A percentile compares a stretch with the other conserved stretches of the same genome.
Evolutionary conservation across 2,888 invertebrate genomes (phyloP).

Genomic region (Epinotia nisella): DNA sequence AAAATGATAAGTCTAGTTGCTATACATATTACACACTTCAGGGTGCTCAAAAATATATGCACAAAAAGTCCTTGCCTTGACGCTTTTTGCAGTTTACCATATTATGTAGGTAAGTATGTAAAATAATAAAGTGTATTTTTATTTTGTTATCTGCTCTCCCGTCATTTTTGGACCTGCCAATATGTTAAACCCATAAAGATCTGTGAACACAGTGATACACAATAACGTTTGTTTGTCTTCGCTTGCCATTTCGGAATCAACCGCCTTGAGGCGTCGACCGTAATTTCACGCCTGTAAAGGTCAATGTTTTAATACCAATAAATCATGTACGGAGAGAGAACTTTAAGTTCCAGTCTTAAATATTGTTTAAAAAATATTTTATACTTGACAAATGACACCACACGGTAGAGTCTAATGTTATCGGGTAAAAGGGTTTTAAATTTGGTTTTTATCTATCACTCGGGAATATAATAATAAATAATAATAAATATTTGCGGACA

Average conservation of each 20-base stretch:
- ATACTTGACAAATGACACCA: background rate
- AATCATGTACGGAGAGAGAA: conserved; percentile 9
- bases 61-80: too few species aligned
- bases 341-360: background rate
- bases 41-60: too few species aligned
- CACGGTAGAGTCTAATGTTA: background rate
- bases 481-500: too few species aligned
- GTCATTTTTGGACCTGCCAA: background rate
- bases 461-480: too few species aligned
- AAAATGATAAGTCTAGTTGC: too few species aligned
- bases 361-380: conserved; percentile 4
- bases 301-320: conserved; percentile 38
- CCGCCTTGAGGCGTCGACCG: conserved; percentile 11
- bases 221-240: conserved; percentile 10
- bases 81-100: too few species aligned
- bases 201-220: background rate
- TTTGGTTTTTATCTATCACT: too few species aligned
- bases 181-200: background rate
- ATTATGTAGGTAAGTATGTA: too few species aligned
- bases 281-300: conserved; percentile 33
- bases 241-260: conserved; percentile 28
- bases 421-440: too few species aligned
- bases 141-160: background rate
- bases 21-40: too few species aligned
- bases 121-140: background rate